Percentiles rank a stretch among this genome's conserved stretches.
Evolutionary conservation across 2,797 vertebrate genomes (phyloP).

Genomic region (Rhinoraja longicauda): DNA sequence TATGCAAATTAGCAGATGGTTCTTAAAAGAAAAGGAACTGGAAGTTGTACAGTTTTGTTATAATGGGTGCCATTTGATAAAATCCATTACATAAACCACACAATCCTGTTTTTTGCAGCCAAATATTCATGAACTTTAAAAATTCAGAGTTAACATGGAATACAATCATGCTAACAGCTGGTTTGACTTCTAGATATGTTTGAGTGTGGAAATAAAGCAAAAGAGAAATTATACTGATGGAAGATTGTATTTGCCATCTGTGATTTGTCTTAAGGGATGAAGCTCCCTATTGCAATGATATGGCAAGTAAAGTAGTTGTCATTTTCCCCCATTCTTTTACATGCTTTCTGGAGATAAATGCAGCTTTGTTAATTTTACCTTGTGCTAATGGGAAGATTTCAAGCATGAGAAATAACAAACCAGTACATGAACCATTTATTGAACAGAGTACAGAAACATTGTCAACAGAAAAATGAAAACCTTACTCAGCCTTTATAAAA

Average conservation of each 20-base stretch:
- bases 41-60: background rate
- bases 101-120: no score
- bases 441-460: background rate
- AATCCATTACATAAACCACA: background rate
- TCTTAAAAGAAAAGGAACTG: no score
- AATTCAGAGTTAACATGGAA: no score
- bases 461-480: background rate
- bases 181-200: no score
- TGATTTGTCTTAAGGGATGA: no score
- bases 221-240: no score
- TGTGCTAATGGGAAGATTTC: background rate
- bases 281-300: background rate
- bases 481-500: background rate
- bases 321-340: background rate
- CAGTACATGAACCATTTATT: background rate
- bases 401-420: background rate
- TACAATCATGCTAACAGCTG: no score
- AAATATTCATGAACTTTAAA: no score
- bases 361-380: conserved; percentile 8
- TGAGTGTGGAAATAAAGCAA: no score
- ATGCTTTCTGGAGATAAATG: background rate
- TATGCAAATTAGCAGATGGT: no score
- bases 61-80: background rate
- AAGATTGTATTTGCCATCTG: no score
- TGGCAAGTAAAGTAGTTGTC: background rate